phyloP scores from a whole-genome alignment of 2,113 vertebrate species.

The Rattus rattus region DNA sequence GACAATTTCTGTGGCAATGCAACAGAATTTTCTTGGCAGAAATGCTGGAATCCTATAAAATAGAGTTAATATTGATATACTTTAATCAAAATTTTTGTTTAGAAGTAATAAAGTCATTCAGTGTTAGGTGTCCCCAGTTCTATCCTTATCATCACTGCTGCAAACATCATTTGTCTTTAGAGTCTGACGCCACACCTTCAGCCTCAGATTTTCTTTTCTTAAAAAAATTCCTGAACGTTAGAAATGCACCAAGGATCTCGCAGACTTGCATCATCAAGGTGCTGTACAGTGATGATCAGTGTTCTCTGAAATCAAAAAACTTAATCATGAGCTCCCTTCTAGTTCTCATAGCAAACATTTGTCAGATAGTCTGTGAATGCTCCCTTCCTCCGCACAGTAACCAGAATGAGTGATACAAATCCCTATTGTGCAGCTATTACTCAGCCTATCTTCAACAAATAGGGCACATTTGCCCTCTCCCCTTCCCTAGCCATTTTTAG shows the following conservation, averaged over 20 bases:
- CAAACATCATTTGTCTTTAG: constrained; percentile 42
- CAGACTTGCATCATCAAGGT: background rate
- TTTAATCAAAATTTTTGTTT: constrained; percentile 74
- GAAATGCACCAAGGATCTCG: background rate
- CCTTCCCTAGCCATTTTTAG: background rate
- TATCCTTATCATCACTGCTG: constrained; percentile 38
- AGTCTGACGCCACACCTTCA: background rate
- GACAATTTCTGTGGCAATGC: constrained; percentile 66
- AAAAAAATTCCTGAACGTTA: background rate
- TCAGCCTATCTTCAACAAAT: background rate
- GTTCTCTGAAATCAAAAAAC: background rate
- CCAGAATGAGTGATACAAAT: background rate
- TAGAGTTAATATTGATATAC: constrained; percentile 73
- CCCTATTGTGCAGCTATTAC: background rate
- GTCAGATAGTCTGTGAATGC: background rate
- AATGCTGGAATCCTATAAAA: constrained; percentile 71
- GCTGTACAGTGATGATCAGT: background rate
- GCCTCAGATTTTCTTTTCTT: background rate
- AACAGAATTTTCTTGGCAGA: constrained; percentile 67
- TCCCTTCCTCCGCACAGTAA: fast-evolving
- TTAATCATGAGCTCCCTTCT: background rate
- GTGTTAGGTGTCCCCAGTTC: constrained; percentile 21
- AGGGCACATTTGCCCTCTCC: background rate
- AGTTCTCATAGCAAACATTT: background rate
- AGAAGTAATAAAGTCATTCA: constrained; percentile 65